Evolutionary conservation across 2,888 invertebrate genomes (phyloP).

Genomic region (Stenurella melanura): DNA sequence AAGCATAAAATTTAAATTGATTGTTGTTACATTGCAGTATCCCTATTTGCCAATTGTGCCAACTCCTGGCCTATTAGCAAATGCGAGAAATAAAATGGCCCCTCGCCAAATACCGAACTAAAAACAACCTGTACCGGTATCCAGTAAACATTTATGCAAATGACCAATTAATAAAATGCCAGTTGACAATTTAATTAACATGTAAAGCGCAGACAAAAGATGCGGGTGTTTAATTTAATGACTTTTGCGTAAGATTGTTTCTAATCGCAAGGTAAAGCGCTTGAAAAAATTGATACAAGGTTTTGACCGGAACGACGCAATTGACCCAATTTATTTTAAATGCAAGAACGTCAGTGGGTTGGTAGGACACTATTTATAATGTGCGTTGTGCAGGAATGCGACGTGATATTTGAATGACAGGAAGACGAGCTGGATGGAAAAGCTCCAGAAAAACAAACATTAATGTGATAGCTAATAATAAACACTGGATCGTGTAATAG

Average conservation of each 20-base stretch:
- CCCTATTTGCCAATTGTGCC: slow-evolving; percentile 42
- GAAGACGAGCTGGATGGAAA: neutral
- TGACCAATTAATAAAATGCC: slow-evolving; percentile 28
- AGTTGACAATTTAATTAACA: slow-evolving; percentile 41
- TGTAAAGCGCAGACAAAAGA: slow-evolving; percentile 43
- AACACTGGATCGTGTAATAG: too few relatives aligned
- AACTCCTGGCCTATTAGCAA: slow-evolving; percentile 61
- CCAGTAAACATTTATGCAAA: slow-evolving; percentile 20
- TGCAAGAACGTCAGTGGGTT: slow-evolving; percentile 44
- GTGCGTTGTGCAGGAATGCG: slow-evolving; percentile 1
- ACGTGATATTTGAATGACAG: neutral
- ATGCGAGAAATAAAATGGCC: slow-evolving; percentile 50
- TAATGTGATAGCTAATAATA: too few relatives aligned
- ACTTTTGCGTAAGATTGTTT: slow-evolving; percentile 45
- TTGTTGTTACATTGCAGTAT: neutral
- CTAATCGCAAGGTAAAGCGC: slow-evolving; percentile 47
- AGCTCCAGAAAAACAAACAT: too few relatives aligned
- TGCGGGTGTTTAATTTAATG: slow-evolving; percentile 44
- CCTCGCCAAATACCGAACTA: slow-evolving; percentile 53
- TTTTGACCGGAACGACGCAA: slow-evolving; percentile 63
- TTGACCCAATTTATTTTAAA: slow-evolving; percentile 62
- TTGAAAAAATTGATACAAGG: slow-evolving; percentile 61
- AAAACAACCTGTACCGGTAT: slow-evolving; percentile 46
- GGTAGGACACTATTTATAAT: slow-evolving; percentile 23
- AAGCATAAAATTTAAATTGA: neutral